A percentile compares a stretch with the other conserved stretches of the same genome.
Evolutionary conservation across 2,888 invertebrate species (phyloP).

Genomic region (Schrankia costaestrigalis): DNA sequence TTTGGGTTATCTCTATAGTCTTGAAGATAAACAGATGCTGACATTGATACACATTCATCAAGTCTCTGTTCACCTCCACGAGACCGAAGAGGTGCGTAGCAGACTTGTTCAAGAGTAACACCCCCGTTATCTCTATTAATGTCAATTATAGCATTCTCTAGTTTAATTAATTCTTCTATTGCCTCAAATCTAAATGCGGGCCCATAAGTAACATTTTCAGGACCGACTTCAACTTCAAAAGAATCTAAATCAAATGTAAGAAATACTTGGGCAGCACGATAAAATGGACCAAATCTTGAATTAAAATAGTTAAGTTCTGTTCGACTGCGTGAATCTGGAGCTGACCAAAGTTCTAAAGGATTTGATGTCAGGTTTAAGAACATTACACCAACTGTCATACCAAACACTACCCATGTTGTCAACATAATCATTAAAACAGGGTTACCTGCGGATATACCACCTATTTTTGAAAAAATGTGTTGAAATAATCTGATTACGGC

Average conservation of each 20-base stretch:
- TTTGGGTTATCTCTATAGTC: constrained; percentile 78
- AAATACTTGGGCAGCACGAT: constrained; percentile 93
- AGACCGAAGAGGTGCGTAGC: constrained; percentile 90
- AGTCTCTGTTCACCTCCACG: constrained; percentile 79
- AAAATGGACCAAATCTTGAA: constrained; percentile 92
- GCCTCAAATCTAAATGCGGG: constrained; percentile 91
- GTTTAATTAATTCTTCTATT: constrained; percentile 84
- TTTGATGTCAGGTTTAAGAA: constrained; percentile 88
- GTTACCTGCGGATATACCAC: constrained; percentile 83
- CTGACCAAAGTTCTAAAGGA: constrained; percentile 96
- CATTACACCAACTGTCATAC: constrained; percentile 84
- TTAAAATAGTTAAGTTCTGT: constrained; percentile 94
- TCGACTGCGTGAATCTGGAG: constrained; percentile 89
- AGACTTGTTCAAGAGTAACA: constrained; percentile 81
- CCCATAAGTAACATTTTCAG: constrained; percentile 83
- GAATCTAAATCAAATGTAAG: constrained; percentile 82
- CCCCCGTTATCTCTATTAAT: constrained; percentile 80
- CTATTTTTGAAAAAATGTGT: constrained; percentile 53
- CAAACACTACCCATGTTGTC: constrained; percentile 80
- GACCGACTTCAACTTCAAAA: constrained; percentile 48
- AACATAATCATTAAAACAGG: constrained; percentile 83
- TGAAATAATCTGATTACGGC: constrained; percentile 48
- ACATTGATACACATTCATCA: constrained; percentile 89
- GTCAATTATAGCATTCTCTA: constrained; percentile 84
- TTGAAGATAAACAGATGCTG: constrained; percentile 89